Evolutionary conservation across 2,888 invertebrate species (phyloP).

Genomic region (Pollenia angustigena): DNA sequence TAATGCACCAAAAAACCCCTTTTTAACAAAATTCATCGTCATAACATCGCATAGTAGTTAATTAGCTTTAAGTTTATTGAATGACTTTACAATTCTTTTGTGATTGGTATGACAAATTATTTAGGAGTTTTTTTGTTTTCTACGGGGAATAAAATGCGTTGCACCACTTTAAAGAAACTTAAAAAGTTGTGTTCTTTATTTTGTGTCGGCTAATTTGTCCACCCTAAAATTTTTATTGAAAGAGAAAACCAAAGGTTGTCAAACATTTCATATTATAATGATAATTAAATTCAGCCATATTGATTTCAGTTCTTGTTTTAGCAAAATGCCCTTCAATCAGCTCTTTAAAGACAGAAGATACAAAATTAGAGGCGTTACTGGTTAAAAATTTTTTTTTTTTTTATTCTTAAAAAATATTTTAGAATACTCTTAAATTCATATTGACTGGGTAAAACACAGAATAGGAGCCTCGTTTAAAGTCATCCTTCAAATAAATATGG

Average conservation of each 20-base stretch:
- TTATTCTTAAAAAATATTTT: no score
- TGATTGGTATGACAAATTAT: slow-evolving; percentile 52
- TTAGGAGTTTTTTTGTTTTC: background rate
- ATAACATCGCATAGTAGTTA: slow-evolving; percentile 47
- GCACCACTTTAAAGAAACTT: background rate
- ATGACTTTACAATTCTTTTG: slow-evolving; percentile 59
- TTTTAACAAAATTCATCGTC: slow-evolving; percentile 19
- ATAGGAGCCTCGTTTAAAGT: no score
- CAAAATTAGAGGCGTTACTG: no score
- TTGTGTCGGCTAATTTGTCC: slow-evolving; percentile 28
- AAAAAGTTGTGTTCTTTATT: background rate
- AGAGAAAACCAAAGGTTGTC: slow-evolving; percentile 29
- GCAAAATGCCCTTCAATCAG: no score
- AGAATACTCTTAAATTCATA: no score
- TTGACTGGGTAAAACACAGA: no score
- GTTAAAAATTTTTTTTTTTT: no score
- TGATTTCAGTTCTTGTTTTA: slow-evolving; percentile 32
- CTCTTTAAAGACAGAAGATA: no score
- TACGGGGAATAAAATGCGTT: background rate
- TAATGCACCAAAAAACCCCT: slow-evolving; percentile 37
- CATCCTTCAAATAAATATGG: no score
- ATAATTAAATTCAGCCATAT: slow-evolving; percentile 61
- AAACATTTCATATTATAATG: slow-evolving; percentile 56
- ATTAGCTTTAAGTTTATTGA: slow-evolving; percentile 65
- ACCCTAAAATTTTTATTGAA: slow-evolving; percentile 39